Evolutionary conservation across 37 sponge, comb jelly and placozoan species (phyloP).

Genomic region (Mnemiopsis leidyi): DNA sequence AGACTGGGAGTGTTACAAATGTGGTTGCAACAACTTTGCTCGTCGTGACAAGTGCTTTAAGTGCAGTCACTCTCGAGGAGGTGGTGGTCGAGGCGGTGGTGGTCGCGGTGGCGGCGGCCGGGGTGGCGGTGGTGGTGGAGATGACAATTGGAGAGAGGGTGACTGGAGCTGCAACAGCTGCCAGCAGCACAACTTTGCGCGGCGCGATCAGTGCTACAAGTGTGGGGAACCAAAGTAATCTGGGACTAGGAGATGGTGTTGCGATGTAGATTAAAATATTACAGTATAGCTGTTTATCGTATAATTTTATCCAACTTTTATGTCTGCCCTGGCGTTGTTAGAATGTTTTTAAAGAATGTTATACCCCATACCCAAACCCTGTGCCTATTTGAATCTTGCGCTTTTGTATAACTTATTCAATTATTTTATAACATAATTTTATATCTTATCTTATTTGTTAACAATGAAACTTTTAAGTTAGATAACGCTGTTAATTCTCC

Average conservation of each 20-base stretch:
- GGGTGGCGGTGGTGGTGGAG: constrained; percentile 33
- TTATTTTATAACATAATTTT: neutral
- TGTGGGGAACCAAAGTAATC: constrained; percentile 42
- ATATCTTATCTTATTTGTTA: neutral
- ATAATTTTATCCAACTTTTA: neutral
- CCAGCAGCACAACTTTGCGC: constrained; percentile 21
- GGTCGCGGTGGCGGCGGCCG: neutral
- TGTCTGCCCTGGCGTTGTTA: neutral
- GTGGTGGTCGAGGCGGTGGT: neutral
- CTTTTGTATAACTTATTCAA: neutral
- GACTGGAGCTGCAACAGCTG: constrained; percentile 56
- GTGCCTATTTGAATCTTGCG: neutral
- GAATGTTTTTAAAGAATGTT: neutral
- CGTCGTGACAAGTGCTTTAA: neutral
- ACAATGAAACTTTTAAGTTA: neutral
- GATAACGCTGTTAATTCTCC: too few species aligned
- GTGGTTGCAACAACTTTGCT: constrained; percentile 55
- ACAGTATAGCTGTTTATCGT: neutral
- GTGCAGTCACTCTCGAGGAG: neutral
- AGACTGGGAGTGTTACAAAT: constrained; percentile 48
- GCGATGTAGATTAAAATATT: neutral
- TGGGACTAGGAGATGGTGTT: neutral
- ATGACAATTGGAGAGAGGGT: neutral
- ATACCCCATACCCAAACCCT: neutral
- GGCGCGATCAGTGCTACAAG: constrained; percentile 20